Percentiles rank a stretch among this genome's conserved stretches.
Evolutionary conservation across 1,140 invertebrate species (phyloP).

Genomic region (Chelonus insularis): DNA sequence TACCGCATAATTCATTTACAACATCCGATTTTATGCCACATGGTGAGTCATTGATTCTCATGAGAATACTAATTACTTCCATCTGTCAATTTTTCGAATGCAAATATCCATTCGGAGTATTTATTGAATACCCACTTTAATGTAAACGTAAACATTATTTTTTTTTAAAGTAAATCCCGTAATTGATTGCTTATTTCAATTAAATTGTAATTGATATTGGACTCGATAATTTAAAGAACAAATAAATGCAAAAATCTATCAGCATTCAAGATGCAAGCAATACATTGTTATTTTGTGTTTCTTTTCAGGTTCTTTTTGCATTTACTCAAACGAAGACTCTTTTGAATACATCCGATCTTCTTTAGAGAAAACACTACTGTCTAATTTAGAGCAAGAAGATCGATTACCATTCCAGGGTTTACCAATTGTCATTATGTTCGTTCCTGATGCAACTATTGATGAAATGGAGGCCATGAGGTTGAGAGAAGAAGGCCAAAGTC

Average conservation of each 20-base stretch:
- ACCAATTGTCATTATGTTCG: conserved; percentile 87
- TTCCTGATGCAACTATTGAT: conserved; percentile 80
- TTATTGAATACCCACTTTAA: too few relatives aligned
- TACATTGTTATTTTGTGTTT: conserved; percentile 7
- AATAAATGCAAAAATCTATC: too few relatives aligned
- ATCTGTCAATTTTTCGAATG: background rate
- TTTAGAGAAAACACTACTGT: conserved; percentile 87
- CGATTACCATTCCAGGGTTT: conserved; percentile 83
- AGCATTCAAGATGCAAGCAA: too few relatives aligned
- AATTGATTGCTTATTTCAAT: too few relatives aligned
- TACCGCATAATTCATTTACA: conserved; percentile 76
- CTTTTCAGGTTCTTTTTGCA: conserved; percentile 77
- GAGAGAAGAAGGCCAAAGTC: conserved; percentile 85
- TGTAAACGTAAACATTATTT: too few relatives aligned
- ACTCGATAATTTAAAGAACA: too few relatives aligned
- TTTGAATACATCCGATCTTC: conserved; percentile 91
- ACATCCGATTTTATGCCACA: conserved; percentile 78
- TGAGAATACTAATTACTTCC: background rate
- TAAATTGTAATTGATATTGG: too few relatives aligned
- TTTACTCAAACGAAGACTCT: conserved; percentile 88
- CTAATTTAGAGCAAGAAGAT: conserved; percentile 89
- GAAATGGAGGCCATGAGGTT: conserved; percentile 82
- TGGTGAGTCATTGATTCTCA: conserved; percentile 58
- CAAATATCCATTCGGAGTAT: background rate
- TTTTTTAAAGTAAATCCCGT: too few relatives aligned